Evolutionary conservation across 2,797 vertebrate species (phyloP).

Genomic region (Platyrinchus mystaceus): DNA sequence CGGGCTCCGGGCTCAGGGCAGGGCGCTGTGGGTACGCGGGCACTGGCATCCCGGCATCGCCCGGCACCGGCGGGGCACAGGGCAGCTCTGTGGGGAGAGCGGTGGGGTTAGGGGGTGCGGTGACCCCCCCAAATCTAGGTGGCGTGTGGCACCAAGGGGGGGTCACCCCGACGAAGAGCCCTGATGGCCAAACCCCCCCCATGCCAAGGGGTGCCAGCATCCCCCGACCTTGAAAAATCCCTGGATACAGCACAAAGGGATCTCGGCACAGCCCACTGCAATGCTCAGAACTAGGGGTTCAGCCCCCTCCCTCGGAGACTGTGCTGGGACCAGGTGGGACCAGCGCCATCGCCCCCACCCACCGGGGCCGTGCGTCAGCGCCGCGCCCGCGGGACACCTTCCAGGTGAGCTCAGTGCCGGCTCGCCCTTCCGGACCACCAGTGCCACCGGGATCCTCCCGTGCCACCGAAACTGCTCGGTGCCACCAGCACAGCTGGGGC

Average conservation of each 20-base stretch:
- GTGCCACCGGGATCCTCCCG: neutral
- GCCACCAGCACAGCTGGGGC: neutral
- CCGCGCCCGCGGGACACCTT: neutral
- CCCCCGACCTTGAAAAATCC: neutral
- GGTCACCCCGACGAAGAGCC: neutral
- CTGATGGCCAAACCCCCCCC: neutral
- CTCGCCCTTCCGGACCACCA: conserved; percentile 4
- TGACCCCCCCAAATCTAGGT: accelerated
- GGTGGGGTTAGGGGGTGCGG: accelerated
- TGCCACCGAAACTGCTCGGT: neutral
- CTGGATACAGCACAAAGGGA: accelerated
- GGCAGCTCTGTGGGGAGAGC: conserved; percentile 66
- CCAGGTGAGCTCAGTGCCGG: neutral
- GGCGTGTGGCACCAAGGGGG: accelerated
- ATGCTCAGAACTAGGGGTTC: neutral
- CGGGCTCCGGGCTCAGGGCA: conserved; percentile 74
- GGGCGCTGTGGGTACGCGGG: conserved; percentile 65
- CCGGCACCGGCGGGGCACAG: conserved; percentile 73
- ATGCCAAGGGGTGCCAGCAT: neutral
- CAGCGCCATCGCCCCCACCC: neutral
- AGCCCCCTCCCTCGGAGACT: neutral
- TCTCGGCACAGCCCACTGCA: accelerated
- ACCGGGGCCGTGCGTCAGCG: neutral
- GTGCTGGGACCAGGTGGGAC: neutral
- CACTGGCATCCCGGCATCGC: conserved; percentile 79